A percentile compares a stretch with the other conserved stretches of the same genome.
Evolutionary conservation across 2,113 vertebrate species (phyloP).

Genomic region (Amphiprion ocellaris): DNA sequence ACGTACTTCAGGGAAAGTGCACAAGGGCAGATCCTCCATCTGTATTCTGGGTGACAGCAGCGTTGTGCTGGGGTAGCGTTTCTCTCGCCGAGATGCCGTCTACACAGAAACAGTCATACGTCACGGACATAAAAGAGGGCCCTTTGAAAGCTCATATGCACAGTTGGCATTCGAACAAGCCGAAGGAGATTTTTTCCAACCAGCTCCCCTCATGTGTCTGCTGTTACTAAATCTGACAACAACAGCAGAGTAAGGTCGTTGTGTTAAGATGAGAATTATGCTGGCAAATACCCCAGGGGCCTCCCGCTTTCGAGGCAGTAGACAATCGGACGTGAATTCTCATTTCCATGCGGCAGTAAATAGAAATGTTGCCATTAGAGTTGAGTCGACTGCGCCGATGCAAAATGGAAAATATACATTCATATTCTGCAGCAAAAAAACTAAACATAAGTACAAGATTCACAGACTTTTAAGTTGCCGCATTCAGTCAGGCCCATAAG

Average conservation of each 20-base stretch:
- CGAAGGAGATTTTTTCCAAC: slow-evolving; percentile 64
- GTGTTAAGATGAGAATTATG: slow-evolving; percentile 79
- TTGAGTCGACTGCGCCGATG: slow-evolving; percentile 20
- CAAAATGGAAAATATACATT: slow-evolving; percentile 12
- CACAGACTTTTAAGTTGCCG: no score
- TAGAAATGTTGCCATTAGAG: slow-evolving; percentile 47
- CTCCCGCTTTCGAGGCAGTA: slow-evolving; percentile 52
- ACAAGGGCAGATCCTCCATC: slow-evolving; percentile 77
- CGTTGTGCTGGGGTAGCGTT: slow-evolving; percentile 54
- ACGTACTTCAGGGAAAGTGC: slow-evolving; percentile 73
- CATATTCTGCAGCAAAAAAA: slow-evolving; percentile 19
- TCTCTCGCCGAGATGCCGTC: slow-evolving; percentile 65
- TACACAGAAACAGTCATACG: slow-evolving; percentile 66
- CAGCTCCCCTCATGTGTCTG: slow-evolving; percentile 60
- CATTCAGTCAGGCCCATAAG: no score
- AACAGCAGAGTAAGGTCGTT: slow-evolving; percentile 70
- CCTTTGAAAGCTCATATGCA: slow-evolving; percentile 61
- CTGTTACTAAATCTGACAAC: slow-evolving; percentile 79
- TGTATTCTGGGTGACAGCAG: slow-evolving; percentile 75
- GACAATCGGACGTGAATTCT: slow-evolving; percentile 36
- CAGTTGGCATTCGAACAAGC: slow-evolving; percentile 64
- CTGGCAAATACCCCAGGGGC: slow-evolving; percentile 67
- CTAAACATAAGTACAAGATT: not conserved
- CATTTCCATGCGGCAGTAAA: slow-evolving; percentile 48
- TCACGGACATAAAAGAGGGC: slow-evolving; percentile 64